Evolutionary conservation across 2,888 invertebrate species (phyloP).

Genomic region (Cataglyphis livida): DNA sequence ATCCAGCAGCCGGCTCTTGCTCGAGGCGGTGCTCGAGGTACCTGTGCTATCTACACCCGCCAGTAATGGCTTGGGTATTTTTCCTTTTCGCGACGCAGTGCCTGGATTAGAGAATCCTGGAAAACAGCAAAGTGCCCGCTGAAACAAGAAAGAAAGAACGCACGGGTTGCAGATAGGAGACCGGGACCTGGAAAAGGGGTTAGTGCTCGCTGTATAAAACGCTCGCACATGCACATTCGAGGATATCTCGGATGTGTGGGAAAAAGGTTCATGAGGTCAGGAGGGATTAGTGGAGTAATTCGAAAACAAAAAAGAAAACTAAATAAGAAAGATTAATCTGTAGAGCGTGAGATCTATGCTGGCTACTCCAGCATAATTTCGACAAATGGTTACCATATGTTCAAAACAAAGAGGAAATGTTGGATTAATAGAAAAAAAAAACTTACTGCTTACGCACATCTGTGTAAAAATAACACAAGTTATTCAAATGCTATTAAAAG

Average conservation of each 20-base stretch:
- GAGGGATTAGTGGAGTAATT: constrained; percentile 71
- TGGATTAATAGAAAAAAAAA: constrained; percentile 59
- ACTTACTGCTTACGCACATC: constrained; percentile 56
- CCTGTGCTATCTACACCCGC: constrained; percentile 88
- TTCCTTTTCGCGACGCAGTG: constrained; percentile 91
- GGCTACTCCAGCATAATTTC: constrained; percentile 33
- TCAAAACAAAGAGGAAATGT: neutral
- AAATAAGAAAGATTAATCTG: constrained; percentile 66
- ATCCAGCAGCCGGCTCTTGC: constrained; percentile 83
- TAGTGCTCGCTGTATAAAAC: constrained; percentile 85
- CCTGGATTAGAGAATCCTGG: constrained; percentile 93
- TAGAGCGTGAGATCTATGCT: constrained; percentile 33
- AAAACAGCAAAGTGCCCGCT: constrained; percentile 95
- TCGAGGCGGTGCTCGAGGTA: constrained; percentile 84
- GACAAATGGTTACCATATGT: constrained; percentile 20
- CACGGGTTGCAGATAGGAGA: constrained; percentile 82
- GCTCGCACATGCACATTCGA: constrained; percentile 85
- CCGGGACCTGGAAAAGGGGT: constrained; percentile 85
- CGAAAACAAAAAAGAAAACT: constrained; percentile 47
- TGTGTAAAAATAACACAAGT: constrained; percentile 58
- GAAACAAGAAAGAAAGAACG: constrained; percentile 88
- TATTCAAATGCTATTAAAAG: constrained; percentile 4
- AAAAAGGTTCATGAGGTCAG: neutral
- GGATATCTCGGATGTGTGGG: constrained; percentile 57
- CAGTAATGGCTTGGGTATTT: constrained; percentile 92